Percentiles rank a stretch among this genome's conserved stretches.
phyloP scores from a whole-genome alignment of 2,797 vertebrate genomes.

The Alectoris magna region DNA sequence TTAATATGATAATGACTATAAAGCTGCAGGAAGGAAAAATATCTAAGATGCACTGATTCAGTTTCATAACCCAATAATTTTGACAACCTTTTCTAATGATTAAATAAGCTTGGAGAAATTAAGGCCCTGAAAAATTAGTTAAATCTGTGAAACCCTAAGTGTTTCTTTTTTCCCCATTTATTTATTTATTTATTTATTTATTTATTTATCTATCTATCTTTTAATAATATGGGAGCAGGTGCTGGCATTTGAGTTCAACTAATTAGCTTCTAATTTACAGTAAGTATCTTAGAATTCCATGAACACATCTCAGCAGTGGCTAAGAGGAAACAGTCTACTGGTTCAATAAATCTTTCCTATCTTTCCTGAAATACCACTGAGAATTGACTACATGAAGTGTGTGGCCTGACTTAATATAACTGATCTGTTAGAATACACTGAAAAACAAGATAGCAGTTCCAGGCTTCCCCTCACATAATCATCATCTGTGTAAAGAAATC shows the following conservation, averaged over 20 bases:
- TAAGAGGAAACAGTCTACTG: constrained; percentile 73
- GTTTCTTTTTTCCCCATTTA: background rate
- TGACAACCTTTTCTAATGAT: constrained; percentile 66
- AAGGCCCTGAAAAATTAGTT: constrained; percentile 53
- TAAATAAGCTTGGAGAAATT: constrained; percentile 55
- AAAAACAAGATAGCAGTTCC: background rate
- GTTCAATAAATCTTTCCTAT: constrained; percentile 75
- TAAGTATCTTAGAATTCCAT: constrained; percentile 76
- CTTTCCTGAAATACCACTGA: constrained; percentile 66
- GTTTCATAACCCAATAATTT: constrained; percentile 58
- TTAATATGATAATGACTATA: constrained; percentile 67
- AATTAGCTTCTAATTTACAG: constrained; percentile 80
- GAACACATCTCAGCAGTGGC: constrained; percentile 65
- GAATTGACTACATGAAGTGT: constrained; percentile 53
- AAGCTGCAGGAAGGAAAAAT: constrained; percentile 56
- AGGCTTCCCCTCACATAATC: background rate
- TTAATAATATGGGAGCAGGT: constrained; percentile 77
- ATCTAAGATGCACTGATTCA: constrained; percentile 52
- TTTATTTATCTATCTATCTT: background rate
- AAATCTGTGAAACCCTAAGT: background rate
- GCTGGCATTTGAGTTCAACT: constrained; percentile 75
- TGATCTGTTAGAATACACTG: constrained; percentile 6
- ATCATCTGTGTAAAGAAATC: background rate
- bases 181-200: background rate
- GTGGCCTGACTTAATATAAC: constrained; percentile 32